Conservation (phyloP, 2,113 vertebrate genomes). For the Sceloporus tristichus region DNA sequence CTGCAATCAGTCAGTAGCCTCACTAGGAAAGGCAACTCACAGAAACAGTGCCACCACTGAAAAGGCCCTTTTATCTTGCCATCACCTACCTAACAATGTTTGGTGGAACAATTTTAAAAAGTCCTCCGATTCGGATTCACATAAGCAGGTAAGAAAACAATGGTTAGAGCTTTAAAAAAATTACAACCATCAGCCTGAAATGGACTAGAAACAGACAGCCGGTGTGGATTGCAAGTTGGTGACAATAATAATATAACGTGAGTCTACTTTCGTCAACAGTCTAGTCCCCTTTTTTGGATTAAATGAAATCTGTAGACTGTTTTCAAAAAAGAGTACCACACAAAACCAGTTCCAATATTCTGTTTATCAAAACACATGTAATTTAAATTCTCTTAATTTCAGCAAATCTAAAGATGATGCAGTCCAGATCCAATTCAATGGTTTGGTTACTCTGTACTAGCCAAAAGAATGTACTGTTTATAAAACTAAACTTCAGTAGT, state of each 20-base stretch:
- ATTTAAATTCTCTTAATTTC: neutral
- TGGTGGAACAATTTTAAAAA: neutral
- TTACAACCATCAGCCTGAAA: neutral
- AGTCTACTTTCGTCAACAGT: too few species aligned
- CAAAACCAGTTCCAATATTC: neutral
- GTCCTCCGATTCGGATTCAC: neutral
- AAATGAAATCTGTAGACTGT: neutral
- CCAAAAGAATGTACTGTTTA: neutral
- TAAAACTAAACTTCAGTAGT: neutral
- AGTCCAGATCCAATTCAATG: neutral
- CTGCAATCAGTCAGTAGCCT: neutral
- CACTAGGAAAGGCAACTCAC: neutral
- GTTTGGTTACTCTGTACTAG: neutral
- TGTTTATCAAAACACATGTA: neutral
- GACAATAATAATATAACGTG: neutral
- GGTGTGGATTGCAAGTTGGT: neutral
- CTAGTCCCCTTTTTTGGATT: neutral
- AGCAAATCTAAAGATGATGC: neutral
- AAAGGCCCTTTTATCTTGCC: neutral
- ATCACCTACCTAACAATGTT: neutral
- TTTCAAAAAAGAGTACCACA: neutral
- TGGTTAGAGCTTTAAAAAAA: too few species aligned
- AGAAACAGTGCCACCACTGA: neutral
- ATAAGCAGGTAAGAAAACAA: neutral
- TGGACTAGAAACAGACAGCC: neutral